Evolutionary conservation across 2,888 invertebrate genomes (phyloP), one percentile per base, ranked within the genome.

Genomic region (Cryptocheilus praepositus): DNA sequence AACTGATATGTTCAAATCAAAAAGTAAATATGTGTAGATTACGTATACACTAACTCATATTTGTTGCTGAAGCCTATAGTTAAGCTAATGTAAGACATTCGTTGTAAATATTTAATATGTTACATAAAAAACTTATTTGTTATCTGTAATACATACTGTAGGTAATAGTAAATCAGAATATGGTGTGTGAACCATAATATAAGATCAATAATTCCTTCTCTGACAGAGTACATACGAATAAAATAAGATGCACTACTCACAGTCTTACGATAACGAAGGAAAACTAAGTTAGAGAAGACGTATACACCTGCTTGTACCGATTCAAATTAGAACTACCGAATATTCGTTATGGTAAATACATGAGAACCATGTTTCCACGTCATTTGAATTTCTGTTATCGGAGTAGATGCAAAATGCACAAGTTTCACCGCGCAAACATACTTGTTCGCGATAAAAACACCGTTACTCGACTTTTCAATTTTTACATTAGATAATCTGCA

Each of bases 241-340:
- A 67, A 74, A 65, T 53, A 71, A 66, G 63, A 61, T 76, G 57
- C 71, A 68, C 76, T 61, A 71, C 66, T 68, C 76, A 60, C 71
- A 71, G 66, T 64, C 67, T 70, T 77, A 79, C 61, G 70, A 68
- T 75, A 76, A 43, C n/a, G 18, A 22, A 49, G 73, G 69, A 80
- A 76, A 81, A 75, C 70, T 67, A 72, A 63, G 62, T 46, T 64
- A 63, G 25, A 66, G 80, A 74, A 79, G 74, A 66, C 51, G 58
- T 56, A 61, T 25, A 25, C 52, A 52, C 51, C 15, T n/a, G 59
- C 18, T 61, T 13, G 0, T 43, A 21, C 54, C 28, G 3, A 56
- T 54, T 15, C 21, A 43, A 15, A 15, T 15, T 5, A 43, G 1
- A 49, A 1, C 7, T 49, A 15, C 16, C 57, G 51, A 49, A 43